phyloP scores from a whole-genome alignment of 2,113 vertebrate genomes.

The Carassius carassius region DNA sequence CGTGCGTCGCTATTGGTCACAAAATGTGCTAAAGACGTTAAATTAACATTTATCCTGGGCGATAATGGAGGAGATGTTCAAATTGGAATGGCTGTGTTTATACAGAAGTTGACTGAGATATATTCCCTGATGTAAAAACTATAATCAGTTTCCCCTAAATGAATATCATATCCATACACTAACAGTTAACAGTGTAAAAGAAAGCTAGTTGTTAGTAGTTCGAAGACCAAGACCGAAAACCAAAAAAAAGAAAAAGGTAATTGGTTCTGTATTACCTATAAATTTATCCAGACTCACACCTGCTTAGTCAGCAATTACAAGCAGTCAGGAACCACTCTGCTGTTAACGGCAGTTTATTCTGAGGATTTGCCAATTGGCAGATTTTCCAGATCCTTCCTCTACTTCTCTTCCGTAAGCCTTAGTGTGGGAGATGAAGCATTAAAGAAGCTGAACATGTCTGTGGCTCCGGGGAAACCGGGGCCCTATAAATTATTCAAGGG shows the following conservation, averaged over 20 bases:
- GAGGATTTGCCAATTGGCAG: slow-evolving; percentile 28
- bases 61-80: background rate
- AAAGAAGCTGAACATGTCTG: slow-evolving; percentile 62
- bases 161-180: background rate
- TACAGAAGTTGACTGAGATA: background rate
- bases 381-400: slow-evolving; percentile 43
- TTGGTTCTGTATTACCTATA: background rate
- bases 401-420: slow-evolving; percentile 31
- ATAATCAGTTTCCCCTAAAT: background rate
- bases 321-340: background rate
- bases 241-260: background rate
- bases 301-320: slow-evolving; percentile 1
- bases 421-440: slow-evolving; percentile 56
- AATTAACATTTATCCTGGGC: background rate
- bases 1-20: background rate
- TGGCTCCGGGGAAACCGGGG: slow-evolving; percentile 58
- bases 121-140: background rate
- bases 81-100: background rate
- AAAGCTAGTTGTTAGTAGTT: background rate
- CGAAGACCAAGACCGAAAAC: background rate
- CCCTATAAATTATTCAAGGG: slow-evolving; percentile 73
- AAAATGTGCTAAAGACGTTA: background rate
- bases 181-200: background rate
- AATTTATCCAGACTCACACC: background rate
- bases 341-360: slow-evolving; percentile 13